A percentile compares a stretch with the other conserved stretches of the same genome.
Conservation (phyloP, 1,140 invertebrate genomes). For the Penaeus vannamei region DNA sequence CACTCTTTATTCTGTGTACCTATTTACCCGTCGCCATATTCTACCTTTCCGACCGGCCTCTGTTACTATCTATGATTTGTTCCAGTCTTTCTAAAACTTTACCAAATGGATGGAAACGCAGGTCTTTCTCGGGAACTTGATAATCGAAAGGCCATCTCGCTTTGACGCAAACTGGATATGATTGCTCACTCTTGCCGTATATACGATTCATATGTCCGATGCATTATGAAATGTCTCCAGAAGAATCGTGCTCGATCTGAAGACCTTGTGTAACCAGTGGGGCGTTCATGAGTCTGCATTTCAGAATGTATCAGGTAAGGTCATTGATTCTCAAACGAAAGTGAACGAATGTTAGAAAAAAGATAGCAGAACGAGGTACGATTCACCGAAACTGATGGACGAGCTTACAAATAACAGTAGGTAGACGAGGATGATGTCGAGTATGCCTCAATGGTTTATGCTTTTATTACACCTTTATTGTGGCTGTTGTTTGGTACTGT, state of each 20-base stretch:
- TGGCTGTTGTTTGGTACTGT: neutral
- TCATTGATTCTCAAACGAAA: neutral
- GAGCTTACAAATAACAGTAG: constrained; percentile 26
- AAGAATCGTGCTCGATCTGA: constrained; percentile 40
- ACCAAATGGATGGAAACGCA: constrained; percentile 20
- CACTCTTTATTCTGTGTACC: neutral
- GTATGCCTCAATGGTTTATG: neutral
- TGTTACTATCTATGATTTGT: constrained; percentile 20
- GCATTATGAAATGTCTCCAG: constrained; percentile 16
- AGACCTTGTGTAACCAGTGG: constrained; percentile 21
- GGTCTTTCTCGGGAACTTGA: constrained; percentile 36
- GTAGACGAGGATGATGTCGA: neutral
- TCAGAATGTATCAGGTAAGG: constrained; percentile 3
- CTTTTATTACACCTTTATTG: neutral
- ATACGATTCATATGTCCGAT: constrained; percentile 19
- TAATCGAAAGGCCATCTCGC: constrained; percentile 40
- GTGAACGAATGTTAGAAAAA: constrained; percentile 9
- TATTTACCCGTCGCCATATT: neutral
- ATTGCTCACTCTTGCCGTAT: constrained; percentile 30
- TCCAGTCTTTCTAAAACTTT: constrained; percentile 28
- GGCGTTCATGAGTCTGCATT: neutral
- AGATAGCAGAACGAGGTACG: neutral
- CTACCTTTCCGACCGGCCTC: neutral
- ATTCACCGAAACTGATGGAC: too few species aligned
- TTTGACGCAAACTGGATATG: constrained; percentile 32